A percentile compares a stretch with the other conserved stretches of the same genome.
Evolutionary conservation across 2,888 invertebrate species (phyloP).

Genomic region (Tipula lateralis): DNA sequence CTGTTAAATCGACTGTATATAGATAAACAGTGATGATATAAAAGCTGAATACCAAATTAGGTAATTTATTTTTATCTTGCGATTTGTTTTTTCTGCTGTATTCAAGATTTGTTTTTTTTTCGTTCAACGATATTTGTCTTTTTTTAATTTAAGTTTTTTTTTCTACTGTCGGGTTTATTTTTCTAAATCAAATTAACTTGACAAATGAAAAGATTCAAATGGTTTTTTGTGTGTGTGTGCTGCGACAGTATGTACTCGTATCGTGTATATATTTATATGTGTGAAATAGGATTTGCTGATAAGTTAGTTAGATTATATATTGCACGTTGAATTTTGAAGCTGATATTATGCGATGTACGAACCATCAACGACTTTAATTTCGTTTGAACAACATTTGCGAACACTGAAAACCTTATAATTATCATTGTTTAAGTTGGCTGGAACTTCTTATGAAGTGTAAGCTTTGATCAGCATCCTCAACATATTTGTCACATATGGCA

Average conservation of each 20-base stretch:
- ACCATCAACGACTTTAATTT: too few species aligned
- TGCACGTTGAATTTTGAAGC: background rate
- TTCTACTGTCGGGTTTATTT: background rate
- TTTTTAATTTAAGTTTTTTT: background rate
- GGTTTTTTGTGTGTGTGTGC: background rate
- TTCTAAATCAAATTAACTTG: background rate
- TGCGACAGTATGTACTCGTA: background rate
- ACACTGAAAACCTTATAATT: too few species aligned
- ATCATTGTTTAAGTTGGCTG: too few species aligned
- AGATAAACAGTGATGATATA: slow-evolving; percentile 28
- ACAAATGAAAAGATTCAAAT: background rate
- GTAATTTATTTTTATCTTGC: background rate
- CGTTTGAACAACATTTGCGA: too few species aligned
- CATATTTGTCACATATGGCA: too few species aligned
- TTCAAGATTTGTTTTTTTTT: background rate
- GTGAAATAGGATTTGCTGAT: background rate
- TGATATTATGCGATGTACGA: too few species aligned
- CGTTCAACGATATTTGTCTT: background rate
- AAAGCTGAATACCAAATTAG: slow-evolving; percentile 26
- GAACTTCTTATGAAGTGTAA: too few species aligned
- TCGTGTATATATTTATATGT: too few species aligned
- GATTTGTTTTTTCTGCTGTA: background rate
- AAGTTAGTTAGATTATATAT: background rate
- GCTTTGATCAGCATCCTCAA: too few species aligned
- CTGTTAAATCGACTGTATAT: slow-evolving; percentile 28